Evolutionary conservation across 2,113 vertebrate genomes (phyloP).

Genomic region (Planiliza haematocheilus): DNA sequence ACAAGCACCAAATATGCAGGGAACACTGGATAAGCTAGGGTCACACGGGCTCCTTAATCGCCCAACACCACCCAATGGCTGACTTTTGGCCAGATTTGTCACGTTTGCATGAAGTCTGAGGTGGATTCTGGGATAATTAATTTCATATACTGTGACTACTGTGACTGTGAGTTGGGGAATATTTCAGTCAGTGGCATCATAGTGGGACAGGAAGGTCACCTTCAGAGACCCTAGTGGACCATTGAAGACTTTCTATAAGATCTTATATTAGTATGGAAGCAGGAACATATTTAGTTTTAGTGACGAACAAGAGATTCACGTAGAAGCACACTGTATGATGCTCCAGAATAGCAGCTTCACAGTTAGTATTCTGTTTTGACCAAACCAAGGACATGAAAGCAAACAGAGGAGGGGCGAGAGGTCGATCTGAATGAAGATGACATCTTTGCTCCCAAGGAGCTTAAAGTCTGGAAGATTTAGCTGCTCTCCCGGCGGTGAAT

Average conservation of each 20-base stretch:
- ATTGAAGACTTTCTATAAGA: too few relatives aligned
- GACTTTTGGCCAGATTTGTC: too few relatives aligned
- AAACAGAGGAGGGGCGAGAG: not conserved
- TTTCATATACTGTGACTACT: not conserved
- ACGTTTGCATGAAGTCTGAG: conserved; percentile 22
- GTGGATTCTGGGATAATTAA: conserved; percentile 58
- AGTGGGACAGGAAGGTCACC: not conserved
- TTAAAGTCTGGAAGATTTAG: conserved; percentile 65
- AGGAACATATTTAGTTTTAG: too few relatives aligned
- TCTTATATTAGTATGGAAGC: too few relatives aligned
- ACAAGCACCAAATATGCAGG: too few relatives aligned
- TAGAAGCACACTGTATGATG: not conserved
- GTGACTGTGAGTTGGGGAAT: too few relatives aligned
- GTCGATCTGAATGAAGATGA: conserved; percentile 40
- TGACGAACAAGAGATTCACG: too few relatives aligned
- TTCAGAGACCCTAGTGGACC: not conserved
- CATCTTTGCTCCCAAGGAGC: conserved; percentile 46
- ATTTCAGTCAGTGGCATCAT: conserved; percentile 1
- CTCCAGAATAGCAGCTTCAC: conserved; percentile 18
- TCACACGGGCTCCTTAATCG: too few relatives aligned
- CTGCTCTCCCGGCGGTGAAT: conserved; percentile 58
- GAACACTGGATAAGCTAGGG: too few relatives aligned
- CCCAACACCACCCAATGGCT: too few relatives aligned
- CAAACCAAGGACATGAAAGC: conserved; percentile 24
- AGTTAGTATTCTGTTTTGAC: conserved; percentile 42